Evolutionary conservation across 2,797 vertebrate genomes (phyloP), one percentile per base, ranked within the genome.

Genomic region (Gadopsis bispinosus): DNA sequence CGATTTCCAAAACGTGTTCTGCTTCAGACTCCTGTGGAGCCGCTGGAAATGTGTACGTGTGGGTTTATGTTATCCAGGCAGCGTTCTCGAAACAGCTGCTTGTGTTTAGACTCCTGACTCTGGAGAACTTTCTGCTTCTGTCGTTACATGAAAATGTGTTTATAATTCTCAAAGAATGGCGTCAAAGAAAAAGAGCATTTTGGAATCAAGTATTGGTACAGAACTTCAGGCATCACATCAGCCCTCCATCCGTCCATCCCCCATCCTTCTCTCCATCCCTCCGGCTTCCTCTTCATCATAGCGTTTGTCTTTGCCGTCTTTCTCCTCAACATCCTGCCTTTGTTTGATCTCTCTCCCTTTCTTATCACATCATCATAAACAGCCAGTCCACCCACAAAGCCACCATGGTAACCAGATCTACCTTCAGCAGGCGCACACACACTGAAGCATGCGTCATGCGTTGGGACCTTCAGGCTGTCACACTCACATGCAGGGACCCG

Each of bases 361-460:
- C 53, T 88, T 70, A 76, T 87, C 83, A 67, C 77, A 72, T 82
- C 73, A 80, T 83, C 62, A 79, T 45, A 60, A 86, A 75, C 75
- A 83, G 69, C 39, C 80, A 66, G 81, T 89, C 88, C 87, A 75
- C 83, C 83, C 84, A 90, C 78, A 63, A 75, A 75, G 83, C 77
- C 76, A 26, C 89, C 85, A 91, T 87, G 89, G 90, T 63, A 92
- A 92, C 89, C 77, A 79, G 73, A 90, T 77, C 83, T 76, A 87
- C 80, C 67, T 85, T 77, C 84, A 81, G 83, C 80, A 82, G 53
- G 17, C 56, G 16, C 45, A 37, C 65, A 33, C 71, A 41, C 51
- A 60, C 74, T 66, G 56, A 20, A 72, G 63, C 7, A 71, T 89
- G 81, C 43, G 85, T 88, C 86, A 84, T 54, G 83, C 48, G 53